phyloP scores from a whole-genome alignment of 53 echinoderm and acorn worm genomes.

The Mesocentrotus franciscanus region DNA sequence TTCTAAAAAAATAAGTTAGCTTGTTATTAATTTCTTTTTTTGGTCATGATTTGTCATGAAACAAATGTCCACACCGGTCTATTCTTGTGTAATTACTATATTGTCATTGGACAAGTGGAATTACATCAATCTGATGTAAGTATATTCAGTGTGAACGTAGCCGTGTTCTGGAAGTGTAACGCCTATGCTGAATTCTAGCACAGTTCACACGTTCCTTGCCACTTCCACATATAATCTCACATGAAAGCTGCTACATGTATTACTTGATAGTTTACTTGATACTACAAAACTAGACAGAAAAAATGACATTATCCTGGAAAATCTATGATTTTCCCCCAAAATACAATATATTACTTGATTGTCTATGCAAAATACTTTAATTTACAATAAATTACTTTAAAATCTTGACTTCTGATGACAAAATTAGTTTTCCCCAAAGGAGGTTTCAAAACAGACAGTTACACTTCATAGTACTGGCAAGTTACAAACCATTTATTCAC shows the following conservation, averaged over 20 bases:
- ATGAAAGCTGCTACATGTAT: slow-evolving; percentile 18
- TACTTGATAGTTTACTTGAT: neutral
- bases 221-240: neutral
- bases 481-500: slow-evolving; percentile 47
- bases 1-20: no score
- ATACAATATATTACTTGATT: slow-evolving; percentile 61
- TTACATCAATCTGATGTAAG: neutral
- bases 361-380: slow-evolving; percentile 44
- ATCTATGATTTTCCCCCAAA: slow-evolving; percentile 39
- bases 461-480: slow-evolving; percentile 58
- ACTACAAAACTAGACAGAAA: slow-evolving; percentile 40
- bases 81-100: neutral
- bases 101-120: neutral
- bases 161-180: neutral
- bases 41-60: neutral
- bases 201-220: neutral
- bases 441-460: slow-evolving; percentile 25
- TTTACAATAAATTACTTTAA: slow-evolving; percentile 50
- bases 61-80: no score
- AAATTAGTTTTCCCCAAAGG: neutral
- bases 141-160: neutral
- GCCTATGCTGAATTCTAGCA: neutral
- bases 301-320: slow-evolving; percentile 4
- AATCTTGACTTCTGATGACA: slow-evolving; percentile 4
- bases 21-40: neutral